A percentile compares a stretch with the other conserved stretches of the same genome.
phyloP scores from a whole-genome alignment of 2,888 invertebrate genomes.

The Mythimna impura region DNA sequence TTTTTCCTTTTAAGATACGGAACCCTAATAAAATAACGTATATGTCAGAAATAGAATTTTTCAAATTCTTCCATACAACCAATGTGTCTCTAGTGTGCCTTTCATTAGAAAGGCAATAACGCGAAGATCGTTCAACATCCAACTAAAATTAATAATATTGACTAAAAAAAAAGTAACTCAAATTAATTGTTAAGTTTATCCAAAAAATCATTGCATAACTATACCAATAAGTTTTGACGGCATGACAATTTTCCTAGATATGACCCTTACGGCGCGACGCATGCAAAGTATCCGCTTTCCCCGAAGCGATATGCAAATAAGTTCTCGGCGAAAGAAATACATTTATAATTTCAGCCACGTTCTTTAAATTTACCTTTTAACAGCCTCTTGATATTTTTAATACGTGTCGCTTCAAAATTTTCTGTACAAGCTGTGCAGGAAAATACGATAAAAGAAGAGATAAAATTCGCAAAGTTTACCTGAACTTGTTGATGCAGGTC shows the following conservation, averaged over 20 bases:
- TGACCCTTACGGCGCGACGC: constrained; percentile 33
- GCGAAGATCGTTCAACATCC: too few relatives aligned
- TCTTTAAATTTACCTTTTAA: constrained; percentile 86
- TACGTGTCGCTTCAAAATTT: constrained; percentile 82
- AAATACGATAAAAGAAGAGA: constrained; percentile 81
- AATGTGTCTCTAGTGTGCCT: too few relatives aligned
- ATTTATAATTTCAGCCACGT: constrained; percentile 85
- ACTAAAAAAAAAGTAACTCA: too few relatives aligned
- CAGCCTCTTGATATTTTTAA: constrained; percentile 85
- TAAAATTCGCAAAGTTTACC: constrained; percentile 80
- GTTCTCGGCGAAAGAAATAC: constrained; percentile 71
- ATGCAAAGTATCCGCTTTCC: constrained; percentile 53
- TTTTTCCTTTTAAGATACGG: too few relatives aligned
- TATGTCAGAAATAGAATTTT: too few relatives aligned
- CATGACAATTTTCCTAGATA: neutral
- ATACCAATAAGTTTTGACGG: neutral
- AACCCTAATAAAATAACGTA: too few relatives aligned
- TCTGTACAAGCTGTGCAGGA: constrained; percentile 74
- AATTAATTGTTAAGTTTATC: too few relatives aligned
- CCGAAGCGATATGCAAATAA: constrained; percentile 78
- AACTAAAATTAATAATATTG: too few relatives aligned
- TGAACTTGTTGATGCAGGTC: constrained; percentile 82
- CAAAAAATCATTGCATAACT: neutral
- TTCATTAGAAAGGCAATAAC: too few relatives aligned
- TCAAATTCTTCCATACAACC: too few relatives aligned